Evolutionary conservation across 2,888 invertebrate genomes (phyloP).

Genomic region (Ichneumoninae sp.): DNA sequence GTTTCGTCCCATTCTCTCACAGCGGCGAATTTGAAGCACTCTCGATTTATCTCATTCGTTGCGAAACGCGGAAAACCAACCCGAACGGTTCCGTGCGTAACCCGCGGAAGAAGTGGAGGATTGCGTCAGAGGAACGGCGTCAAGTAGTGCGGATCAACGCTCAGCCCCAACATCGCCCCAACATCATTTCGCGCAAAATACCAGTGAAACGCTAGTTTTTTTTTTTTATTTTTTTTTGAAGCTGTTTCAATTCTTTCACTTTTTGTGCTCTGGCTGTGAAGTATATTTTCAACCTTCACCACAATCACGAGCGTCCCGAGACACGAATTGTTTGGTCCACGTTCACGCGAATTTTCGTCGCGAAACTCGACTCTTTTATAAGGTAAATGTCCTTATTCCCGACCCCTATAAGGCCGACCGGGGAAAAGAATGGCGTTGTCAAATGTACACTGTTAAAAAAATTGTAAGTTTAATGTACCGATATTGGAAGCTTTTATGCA

Average conservation of each 20-base stretch:
- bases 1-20: background rate
- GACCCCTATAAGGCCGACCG: no score
- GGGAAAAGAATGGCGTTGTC: no score
- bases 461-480: no score
- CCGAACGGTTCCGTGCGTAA: slow-evolving; percentile 13
- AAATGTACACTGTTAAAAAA: no score
- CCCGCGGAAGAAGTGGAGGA: slow-evolving; percentile 10
- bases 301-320: background rate
- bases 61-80: slow-evolving; percentile 9
- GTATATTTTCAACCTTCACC: background rate
- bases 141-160: slow-evolving; percentile 33
- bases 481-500: no score
- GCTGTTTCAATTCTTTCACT: background rate
- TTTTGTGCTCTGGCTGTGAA: background rate
- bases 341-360: no score
- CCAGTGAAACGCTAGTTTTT: background rate
- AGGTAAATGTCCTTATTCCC: no score
- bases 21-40: slow-evolving; percentile 4
- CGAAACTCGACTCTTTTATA: no score
- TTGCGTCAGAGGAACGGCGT: slow-evolving; percentile 6
- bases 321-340: background rate
- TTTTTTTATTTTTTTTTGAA: background rate
- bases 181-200: background rate
- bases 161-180: background rate
- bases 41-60: slow-evolving; percentile 50